phyloP scores from a whole-genome alignment of 2,113 vertebrate genomes.

The Deroptyus accipitrinus region DNA sequence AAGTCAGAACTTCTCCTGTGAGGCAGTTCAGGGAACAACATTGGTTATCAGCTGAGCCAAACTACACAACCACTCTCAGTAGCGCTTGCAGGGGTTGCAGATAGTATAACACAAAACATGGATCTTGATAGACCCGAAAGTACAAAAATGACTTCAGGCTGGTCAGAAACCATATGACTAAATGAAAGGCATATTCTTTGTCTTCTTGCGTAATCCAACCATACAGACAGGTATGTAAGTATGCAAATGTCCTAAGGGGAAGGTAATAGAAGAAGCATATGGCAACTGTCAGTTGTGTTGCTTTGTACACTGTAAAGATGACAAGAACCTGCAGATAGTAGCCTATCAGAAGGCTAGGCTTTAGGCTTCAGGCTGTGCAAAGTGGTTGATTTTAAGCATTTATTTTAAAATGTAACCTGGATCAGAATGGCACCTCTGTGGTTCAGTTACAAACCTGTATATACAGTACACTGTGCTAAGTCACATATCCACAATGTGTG shows the following conservation, averaged over 20 bases:
- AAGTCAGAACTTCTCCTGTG: not conserved
- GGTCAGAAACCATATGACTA: not conserved
- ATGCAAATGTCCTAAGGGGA: accelerated
- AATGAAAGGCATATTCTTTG: not conserved
- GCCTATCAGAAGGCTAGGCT: not conserved
- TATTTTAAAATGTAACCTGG: not conserved
- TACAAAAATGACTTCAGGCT: not conserved
- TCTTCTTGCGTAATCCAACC: not conserved
- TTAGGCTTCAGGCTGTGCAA: not conserved
- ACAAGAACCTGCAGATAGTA: not conserved
- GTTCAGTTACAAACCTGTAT: not conserved
- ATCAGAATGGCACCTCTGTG: not conserved
- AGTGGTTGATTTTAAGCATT: not conserved
- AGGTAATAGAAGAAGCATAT: not conserved
- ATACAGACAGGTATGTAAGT: not conserved
- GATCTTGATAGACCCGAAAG: not conserved
- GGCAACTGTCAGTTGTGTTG: not conserved
- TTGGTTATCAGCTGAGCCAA: not conserved
- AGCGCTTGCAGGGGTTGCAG: not conserved
- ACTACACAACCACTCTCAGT: not conserved
- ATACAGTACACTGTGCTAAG: not conserved
- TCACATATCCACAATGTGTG: not conserved
- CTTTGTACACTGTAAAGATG: not conserved
- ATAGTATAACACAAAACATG: not conserved
- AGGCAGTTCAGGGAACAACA: not conserved